Conservation (phyloP, 2,888 invertebrate species). For the Orchestes rusci region DNA sequence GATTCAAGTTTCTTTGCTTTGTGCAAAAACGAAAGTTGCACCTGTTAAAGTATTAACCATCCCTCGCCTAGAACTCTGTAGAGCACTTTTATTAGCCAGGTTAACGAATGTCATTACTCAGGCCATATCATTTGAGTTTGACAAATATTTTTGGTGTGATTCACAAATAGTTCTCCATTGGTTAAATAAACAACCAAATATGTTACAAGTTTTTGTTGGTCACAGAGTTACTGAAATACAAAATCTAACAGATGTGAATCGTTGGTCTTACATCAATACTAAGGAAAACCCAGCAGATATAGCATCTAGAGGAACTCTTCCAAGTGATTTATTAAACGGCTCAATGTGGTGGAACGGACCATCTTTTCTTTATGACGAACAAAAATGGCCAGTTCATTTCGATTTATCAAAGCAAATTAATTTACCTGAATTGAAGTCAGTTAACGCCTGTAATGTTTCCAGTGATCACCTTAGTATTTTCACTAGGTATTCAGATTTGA, state of each 20-base stretch:
- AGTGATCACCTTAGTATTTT: not conserved
- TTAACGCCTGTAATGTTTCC: not conserved
- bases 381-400: not conserved
- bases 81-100: conserved; percentile 14
- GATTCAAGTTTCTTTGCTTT: conserved; percentile 11
- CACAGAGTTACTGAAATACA: conserved; percentile 15
- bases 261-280: conserved; percentile 10
- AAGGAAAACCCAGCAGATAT: conserved; percentile 13
- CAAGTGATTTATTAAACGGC: conserved; percentile 5
- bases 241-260: not conserved
- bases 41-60: conserved; percentile 21
- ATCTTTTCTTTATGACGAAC: conserved; percentile 4
- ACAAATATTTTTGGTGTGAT: conserved; percentile 5
- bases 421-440: not conserved
- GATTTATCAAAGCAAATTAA: not conserved
- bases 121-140: not conserved
- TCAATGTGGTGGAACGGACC: conserved; percentile 11
- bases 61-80: conserved; percentile 21
- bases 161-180: conserved; percentile 5
- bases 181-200: conserved; percentile 1
- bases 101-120: conserved; percentile 8
- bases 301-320: conserved; percentile 4
- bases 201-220: conserved; percentile 4
- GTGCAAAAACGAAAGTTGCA: conserved; percentile 19
- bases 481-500: not conserved